Base-by-base conservation (phyloP, 2,113 vertebrate species). In the Ia io region DNA sequence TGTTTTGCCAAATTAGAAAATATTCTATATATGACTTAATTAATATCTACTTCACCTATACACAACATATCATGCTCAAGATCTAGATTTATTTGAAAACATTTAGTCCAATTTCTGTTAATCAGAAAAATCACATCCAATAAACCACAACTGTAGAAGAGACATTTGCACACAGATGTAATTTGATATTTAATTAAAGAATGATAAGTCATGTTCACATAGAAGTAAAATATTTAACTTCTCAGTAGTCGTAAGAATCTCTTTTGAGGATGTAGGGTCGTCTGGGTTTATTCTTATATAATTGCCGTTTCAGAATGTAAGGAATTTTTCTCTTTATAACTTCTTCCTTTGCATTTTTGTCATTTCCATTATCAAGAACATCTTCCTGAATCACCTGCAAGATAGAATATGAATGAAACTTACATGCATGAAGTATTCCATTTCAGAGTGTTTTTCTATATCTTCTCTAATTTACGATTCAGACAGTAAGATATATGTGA, bases 251-350 rank as follows among this genome's bases (percentile, higher is more conserved):
- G 97, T 98, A 98, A 80, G 98, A 97, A 96, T 97, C 99, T 91
- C 99, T 98, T 96, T 99, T 99, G 88, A 99, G 98, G 97, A 99
- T 99, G 98, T 99, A 99, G 17, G 99, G 99, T 97, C 99, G 98
- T 98, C 99, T 99, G 70, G 99, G 98, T 98, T 99, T 99, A 98
- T 98, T 98, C 92, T 97, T 98, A 91, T 99, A 99, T 40, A 98
- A 97, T 92, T 99, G 99, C 90, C 99, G 98, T 98, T 99, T 99
- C 97, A 99, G 98, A 97, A 99, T 99, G 95, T 99, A 99, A 12
- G 99, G 99, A 4, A 99, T 99, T 98, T 99, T 99, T 93, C 99
- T 99, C 96, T 99, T 99, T 95, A 99, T 98, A 23, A 98, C 98
- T 67, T 98, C 97, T 51, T 99, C 99, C 23, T 98, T 98, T 95